phyloP scores from a whole-genome alignment of 2,888 invertebrate species.

The Heliconius ismenius region DNA sequence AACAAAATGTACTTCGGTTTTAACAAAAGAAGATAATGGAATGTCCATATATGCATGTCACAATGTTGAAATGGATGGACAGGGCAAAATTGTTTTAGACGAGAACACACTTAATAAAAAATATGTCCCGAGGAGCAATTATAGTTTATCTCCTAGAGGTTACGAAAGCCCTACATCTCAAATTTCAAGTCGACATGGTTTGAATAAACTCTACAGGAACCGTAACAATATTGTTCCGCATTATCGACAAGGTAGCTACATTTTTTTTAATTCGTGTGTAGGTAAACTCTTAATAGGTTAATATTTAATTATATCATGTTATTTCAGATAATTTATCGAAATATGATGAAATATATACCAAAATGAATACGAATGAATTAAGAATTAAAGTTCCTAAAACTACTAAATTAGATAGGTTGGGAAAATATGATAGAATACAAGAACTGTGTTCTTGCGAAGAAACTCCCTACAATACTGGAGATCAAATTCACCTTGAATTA shows the following conservation, averaged over 20 bases:
- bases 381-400: slow-evolving; percentile 75
- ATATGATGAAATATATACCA: slow-evolving; percentile 75
- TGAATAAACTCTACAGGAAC: slow-evolving; percentile 40
- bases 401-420: slow-evolving; percentile 64
- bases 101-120: slow-evolving; percentile 64
- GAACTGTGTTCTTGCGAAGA: slow-evolving; percentile 71
- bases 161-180: slow-evolving; percentile 58
- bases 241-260: slow-evolving; percentile 43
- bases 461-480: slow-evolving; percentile 66
- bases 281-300: neutral
- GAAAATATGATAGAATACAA: slow-evolving; percentile 69
- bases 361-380: slow-evolving; percentile 73
- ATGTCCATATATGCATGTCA: slow-evolving; percentile 76
- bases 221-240: slow-evolving; percentile 37
- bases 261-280: neutral
- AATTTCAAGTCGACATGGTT: slow-evolving; percentile 53
- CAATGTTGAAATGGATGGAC: slow-evolving; percentile 75
- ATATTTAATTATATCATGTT: neutral
- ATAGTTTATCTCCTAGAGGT: slow-evolving; percentile 46
- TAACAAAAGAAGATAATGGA: slow-evolving; percentile 69
- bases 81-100: slow-evolving; percentile 72
- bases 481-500: slow-evolving; percentile 73
- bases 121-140: slow-evolving; percentile 45
- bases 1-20: slow-evolving; percentile 59
- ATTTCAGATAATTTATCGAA: slow-evolving; percentile 58